These are phyloP conservation scores for Molossus alvarezi DNA, from an alignment of 2,797 vertebrate species.

Conservation along the genomic window DNA sequence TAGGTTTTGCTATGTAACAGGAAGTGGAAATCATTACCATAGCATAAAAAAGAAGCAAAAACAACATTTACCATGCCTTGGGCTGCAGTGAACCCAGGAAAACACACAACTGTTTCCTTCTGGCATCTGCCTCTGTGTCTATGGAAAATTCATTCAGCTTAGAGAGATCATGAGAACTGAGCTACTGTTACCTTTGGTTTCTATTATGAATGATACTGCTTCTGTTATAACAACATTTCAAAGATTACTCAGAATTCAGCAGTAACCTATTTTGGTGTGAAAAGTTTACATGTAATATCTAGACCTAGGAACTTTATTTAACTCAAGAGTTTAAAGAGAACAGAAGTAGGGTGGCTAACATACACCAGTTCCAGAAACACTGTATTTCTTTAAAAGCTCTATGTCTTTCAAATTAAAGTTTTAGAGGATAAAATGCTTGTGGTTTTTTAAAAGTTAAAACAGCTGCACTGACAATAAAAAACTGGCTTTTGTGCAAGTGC, in stretches of 20 bases:
- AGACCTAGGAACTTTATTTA: slow-evolving; percentile 32
- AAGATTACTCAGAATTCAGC: slow-evolving; percentile 26
- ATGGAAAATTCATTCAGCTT: slow-evolving; percentile 63
- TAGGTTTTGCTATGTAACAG: slow-evolving; percentile 63
- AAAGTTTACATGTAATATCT: slow-evolving; percentile 47
- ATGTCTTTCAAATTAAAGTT: slow-evolving; percentile 81
- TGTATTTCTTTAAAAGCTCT: slow-evolving; percentile 64
- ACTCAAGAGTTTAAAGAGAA: slow-evolving; percentile 59
- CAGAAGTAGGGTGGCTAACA: background rate
- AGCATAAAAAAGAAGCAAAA: slow-evolving; percentile 63
- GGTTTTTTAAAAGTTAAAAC: slow-evolving; percentile 85
- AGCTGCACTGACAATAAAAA: slow-evolving; percentile 81
- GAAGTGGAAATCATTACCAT: slow-evolving; percentile 74
- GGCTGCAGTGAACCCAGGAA: slow-evolving; percentile 39
- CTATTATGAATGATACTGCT: background rate
- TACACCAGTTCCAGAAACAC: slow-evolving; percentile 55
- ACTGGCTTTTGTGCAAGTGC: slow-evolving; percentile 64
- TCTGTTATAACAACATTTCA: slow-evolving; percentile 44
- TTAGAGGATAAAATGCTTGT: slow-evolving; percentile 74
- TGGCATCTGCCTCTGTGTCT: background rate
- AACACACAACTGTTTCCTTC: slow-evolving; percentile 54
- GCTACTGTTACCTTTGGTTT: slow-evolving; percentile 11
- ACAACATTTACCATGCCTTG: slow-evolving; percentile 33
- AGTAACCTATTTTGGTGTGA: slow-evolving; percentile 61
- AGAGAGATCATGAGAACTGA: slow-evolving; percentile 6